A percentile compares a stretch with the other conserved stretches of the same genome.
Conservation (phyloP, 2,888 invertebrate species). For the Pachymerium ferrugineum region DNA sequence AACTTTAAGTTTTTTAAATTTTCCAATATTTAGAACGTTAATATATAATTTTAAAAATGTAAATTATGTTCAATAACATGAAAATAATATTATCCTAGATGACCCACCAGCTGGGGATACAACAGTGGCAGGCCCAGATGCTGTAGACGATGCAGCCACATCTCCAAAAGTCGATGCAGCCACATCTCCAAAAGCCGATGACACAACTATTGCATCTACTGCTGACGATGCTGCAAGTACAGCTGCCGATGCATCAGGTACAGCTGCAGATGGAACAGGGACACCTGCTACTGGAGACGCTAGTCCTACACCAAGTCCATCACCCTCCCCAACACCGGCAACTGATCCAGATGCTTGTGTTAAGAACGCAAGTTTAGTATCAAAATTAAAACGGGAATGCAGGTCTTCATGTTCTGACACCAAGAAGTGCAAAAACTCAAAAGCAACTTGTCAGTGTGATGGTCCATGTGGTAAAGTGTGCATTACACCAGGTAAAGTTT, state of each 20-base stretch:
- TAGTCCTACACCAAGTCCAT: not conserved
- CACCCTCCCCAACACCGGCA: too few species aligned
- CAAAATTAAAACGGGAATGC: not conserved
- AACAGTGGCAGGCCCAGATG: not conserved
- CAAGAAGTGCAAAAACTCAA: not conserved
- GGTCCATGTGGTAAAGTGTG: not conserved
- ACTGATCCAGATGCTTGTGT: not conserved
- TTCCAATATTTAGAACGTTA: too few species aligned
- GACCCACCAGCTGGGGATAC: not conserved
- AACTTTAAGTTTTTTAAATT: too few species aligned
- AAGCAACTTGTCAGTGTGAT: not conserved
- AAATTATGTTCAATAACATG: too few species aligned
- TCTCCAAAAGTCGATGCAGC: too few species aligned
- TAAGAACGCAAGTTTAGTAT: not conserved
- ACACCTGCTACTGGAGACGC: not conserved
- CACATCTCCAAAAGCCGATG: not conserved
- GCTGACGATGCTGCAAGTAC: too few species aligned
- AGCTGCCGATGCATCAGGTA: not conserved
- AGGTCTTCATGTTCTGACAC: not conserved
- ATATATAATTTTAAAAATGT: too few species aligned
- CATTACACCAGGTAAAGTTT: not conserved
- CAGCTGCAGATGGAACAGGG: not conserved
- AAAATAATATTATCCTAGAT: too few species aligned
- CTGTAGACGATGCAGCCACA: not conserved
- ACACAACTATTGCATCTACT: too few species aligned